Evolutionary conservation across 2,888 invertebrate species (phyloP), one percentile per base, ranked within the genome.

Genomic region (Hypercompe scribonia): DNA sequence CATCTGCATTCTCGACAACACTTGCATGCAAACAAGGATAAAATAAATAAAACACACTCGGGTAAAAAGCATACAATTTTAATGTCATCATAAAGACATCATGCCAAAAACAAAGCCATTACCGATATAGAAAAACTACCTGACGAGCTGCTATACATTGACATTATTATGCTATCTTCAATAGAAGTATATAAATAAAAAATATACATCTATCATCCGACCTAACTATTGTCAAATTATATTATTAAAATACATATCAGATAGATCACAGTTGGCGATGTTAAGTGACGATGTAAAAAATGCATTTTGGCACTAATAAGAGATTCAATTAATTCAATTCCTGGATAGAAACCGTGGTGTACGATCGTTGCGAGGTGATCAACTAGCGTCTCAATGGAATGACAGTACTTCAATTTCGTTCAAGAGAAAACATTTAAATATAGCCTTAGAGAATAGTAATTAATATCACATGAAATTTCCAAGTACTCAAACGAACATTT

Each of bases 401-500:
- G 93, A 91, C 89, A 87, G 83, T 83, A 88, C 88, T 85, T 83
- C 85, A 85, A 89, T 90, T 89, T 90, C 77, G 83, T 87, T 82
- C 85, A 84, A 87, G 85, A 88, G 85, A 86, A 92, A 90, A 88
- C 84, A 86, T 86, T 90, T 84, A 80, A 85, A 84, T 87, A 91
- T 91, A 93, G 91, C 92, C 93, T 93, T 92, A 93, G 86, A 92
- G 90, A 92, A 92, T 90, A 92, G 89, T 93, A 92, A 94, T 95
- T 93, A 92, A 94, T 95, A 95, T 95, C 95, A 95, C 95, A 95
- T 92, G 90, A 92, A 94, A 93, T 93, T 95, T 95, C 88, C 91
- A 88, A 94, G 89, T 92, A 93, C 92, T 93, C 91, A 91, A 90
- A 91, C 90, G 88, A 90, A 92, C 89, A 91, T 85, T 87, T 92